Percentiles rank a stretch among this genome's conserved stretches.
These are phyloP conservation scores for Diplazon laetatorius DNA, from an alignment of 2,888 invertebrate species.

Conservation along the genomic window DNA sequence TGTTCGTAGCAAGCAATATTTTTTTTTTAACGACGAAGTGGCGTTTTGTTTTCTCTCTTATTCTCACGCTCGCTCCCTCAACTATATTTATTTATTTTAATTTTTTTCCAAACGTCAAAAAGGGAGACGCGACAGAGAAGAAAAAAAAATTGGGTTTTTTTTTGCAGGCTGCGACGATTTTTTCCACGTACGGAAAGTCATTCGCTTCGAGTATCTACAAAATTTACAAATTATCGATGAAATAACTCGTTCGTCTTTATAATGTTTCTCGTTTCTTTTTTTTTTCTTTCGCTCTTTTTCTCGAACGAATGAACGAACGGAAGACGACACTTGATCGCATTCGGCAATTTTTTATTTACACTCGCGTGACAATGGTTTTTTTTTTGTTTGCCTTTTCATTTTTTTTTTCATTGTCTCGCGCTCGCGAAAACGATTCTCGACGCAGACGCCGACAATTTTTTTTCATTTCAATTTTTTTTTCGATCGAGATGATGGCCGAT, in stretches of 20 bases:
- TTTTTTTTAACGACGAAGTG: constrained; percentile 8
- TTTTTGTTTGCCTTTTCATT: constrained; percentile 2
- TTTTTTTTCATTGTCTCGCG: background rate
- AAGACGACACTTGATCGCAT: constrained; percentile 39
- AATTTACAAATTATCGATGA: constrained; percentile 66
- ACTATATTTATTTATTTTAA: background rate
- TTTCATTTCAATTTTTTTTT: constrained; percentile 5
- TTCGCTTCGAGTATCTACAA: constrained; percentile 59
- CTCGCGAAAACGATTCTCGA: constrained; percentile 8
- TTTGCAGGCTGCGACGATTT: constrained; percentile 47
- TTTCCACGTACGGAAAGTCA: constrained; percentile 54
- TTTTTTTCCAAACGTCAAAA: constrained; percentile 44
- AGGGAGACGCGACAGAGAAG: too few species aligned
- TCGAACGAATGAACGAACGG: constrained; percentile 52
- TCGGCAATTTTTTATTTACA: constrained; percentile 50
- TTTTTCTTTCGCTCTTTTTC: constrained; percentile 8
- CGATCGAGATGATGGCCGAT: background rate
- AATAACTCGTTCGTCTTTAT: constrained; percentile 56
- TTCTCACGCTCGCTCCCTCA: constrained; percentile 1
- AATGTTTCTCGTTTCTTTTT: too few species aligned
- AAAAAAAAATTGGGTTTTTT: constrained; percentile 31
- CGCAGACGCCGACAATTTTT: constrained; percentile 15
- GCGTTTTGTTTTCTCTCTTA: constrained; percentile 2
- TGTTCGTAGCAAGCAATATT: constrained; percentile 19
- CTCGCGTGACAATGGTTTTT: constrained; percentile 30